Percentiles rank a stretch among this genome's conserved stretches.
Evolutionary conservation across 2,888 invertebrate genomes (phyloP).

Genomic region (Anticlea derivata): DNA sequence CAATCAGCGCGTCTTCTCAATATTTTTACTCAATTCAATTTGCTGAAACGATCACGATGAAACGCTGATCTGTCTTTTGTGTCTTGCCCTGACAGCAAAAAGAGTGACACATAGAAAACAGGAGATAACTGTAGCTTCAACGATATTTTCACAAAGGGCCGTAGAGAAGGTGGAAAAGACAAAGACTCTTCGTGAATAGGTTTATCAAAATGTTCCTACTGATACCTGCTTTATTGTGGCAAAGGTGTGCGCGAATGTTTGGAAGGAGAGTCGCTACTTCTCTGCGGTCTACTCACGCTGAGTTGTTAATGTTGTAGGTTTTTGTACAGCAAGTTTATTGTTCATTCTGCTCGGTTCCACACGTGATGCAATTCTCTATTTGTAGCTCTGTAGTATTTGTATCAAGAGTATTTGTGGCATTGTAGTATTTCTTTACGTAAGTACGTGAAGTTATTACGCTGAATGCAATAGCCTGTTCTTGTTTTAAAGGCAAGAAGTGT

Average conservation of each 20-base stretch:
- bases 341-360: conserved; percentile 39
- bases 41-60: no score
- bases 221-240: conserved; percentile 8
- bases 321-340: conserved; percentile 47
- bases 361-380: conserved; percentile 38
- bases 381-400: conserved; percentile 33
- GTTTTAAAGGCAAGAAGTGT: conserved; percentile 4
- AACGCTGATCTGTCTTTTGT: no score
- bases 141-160: no score
- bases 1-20: no score
- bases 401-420: conserved; percentile 26
- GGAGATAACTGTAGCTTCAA: no score
- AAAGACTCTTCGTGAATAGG: no score
- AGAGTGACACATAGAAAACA: no score
- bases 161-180: no score
- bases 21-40: no score
- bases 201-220: background rate
- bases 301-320: conserved; percentile 54
- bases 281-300: conserved; percentile 47
- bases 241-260: conserved; percentile 35
- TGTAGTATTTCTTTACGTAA: conserved; percentile 34
- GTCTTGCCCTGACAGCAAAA: no score
- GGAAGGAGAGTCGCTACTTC: conserved; percentile 42
- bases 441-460: conserved; percentile 28
- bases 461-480: conserved; percentile 14